Conservation (phyloP, 1,140 invertebrate species). For the Portunus trituberculatus region DNA sequence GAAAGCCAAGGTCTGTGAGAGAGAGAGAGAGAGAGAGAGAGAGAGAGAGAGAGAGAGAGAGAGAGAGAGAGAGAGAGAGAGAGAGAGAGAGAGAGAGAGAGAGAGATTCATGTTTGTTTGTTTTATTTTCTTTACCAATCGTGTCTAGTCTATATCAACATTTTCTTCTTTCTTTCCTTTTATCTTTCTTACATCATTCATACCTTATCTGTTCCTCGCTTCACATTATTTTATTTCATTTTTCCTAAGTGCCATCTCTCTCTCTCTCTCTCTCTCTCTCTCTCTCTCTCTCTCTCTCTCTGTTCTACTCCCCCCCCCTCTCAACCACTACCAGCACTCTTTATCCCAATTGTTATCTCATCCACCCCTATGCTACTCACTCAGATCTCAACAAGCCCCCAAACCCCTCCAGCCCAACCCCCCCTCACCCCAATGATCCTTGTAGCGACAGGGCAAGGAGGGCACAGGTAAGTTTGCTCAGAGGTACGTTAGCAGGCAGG, state of each 20-base stretch:
- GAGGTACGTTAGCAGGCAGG: no score
- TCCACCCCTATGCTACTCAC: neutral
- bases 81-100: conserved; percentile 17
- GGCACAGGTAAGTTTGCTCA: no score
- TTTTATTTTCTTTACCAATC: no score
- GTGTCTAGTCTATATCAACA: no score
- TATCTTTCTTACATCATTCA: no score
- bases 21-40: no score
- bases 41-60: no score
- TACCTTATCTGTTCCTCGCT: no score
- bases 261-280: neutral
- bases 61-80: conserved; percentile 16
- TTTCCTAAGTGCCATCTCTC: neutral
- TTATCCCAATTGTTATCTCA: neutral
- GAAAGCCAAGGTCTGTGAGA: neutral
- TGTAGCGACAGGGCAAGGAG: no score
- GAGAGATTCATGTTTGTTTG: neutral
- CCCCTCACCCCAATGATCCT: no score
- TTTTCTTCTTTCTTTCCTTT: no score
- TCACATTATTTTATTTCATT: neutral
- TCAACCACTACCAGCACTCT: neutral
- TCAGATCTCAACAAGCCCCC: conserved; percentile 20
- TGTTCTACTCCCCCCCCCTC: neutral
- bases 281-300: neutral
- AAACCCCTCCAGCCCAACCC: neutral